Conservation (phyloP, 2,113 vertebrate genomes). For the Trogon melanurus region DNA sequence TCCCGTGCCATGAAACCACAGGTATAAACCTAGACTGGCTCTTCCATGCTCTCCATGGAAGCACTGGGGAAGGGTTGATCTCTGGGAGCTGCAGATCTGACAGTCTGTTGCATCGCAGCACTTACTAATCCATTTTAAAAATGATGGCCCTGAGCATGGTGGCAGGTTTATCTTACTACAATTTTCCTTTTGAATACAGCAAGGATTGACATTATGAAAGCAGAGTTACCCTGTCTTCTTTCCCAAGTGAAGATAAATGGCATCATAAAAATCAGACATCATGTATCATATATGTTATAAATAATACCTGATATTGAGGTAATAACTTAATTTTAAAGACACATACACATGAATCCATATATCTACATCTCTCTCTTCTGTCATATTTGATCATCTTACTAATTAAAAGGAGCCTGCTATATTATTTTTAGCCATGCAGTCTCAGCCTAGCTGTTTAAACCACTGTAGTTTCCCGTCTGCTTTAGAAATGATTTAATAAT, state of each 20-base stretch:
- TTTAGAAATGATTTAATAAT: slow-evolving; percentile 69
- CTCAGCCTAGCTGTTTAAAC: slow-evolving; percentile 64
- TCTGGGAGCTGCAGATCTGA: background rate
- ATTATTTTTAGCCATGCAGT: slow-evolving; percentile 60
- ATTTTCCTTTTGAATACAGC: slow-evolving; percentile 45
- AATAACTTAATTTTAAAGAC: slow-evolving; percentile 70
- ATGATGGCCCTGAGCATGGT: background rate
- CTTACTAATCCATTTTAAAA: slow-evolving; percentile 29
- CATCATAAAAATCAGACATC: slow-evolving; percentile 66
- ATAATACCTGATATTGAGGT: slow-evolving; percentile 53
- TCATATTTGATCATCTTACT: slow-evolving; percentile 64
- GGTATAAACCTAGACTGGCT: background rate
- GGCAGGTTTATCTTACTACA: slow-evolving; percentile 49
- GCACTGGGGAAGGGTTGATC: background rate
- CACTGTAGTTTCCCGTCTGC: slow-evolving; percentile 57
- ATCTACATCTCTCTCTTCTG: slow-evolving; percentile 60
- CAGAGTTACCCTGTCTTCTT: slow-evolving; percentile 20
- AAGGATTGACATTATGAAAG: slow-evolving; percentile 58
- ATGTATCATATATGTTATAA: slow-evolving; percentile 67
- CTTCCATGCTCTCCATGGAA: background rate
- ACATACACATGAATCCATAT: slow-evolving; percentile 53
- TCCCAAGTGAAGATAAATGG: slow-evolving; percentile 65
- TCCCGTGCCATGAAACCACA: background rate
- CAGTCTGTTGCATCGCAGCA: background rate
- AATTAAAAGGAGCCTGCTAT: slow-evolving; percentile 62